Evolutionary conservation across 2,888 invertebrate species (phyloP), one percentile per base, ranked within the genome.

Genomic region (Drosophila falleni): DNA sequence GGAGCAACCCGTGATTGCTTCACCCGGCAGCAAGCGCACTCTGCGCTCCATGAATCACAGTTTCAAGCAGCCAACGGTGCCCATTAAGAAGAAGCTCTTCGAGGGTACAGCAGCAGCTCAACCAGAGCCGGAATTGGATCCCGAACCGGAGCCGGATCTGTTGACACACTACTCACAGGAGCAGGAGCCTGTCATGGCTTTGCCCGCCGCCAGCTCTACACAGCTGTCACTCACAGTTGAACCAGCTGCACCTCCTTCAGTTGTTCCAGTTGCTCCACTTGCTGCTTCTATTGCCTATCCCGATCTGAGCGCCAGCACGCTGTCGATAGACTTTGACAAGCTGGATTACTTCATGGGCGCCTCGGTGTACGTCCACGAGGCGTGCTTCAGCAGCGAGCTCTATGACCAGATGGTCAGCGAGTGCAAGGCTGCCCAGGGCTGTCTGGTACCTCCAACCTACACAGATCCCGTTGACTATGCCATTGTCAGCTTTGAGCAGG

Each of bases 391-490:
- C 16, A 92, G 92, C 1, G 93, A 93, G 11, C 93, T 93, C 46
- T 90, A 88, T 41, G 84, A 90, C 1, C 89, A 93, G 68, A 76
- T 94, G 56, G 83, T 89, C 56, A 92, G 93, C 51, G 93, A 93
- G 69, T 94, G 95, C 54, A 94, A 94, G 80, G 92, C 91, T n/a
- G 92, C 94, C 19, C 93, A 94, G 35, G 96, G 96, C 31, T 92
- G 92, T 80, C 81, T 95, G 2, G 93, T 94, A 0, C 87, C 93
- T 0, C 88, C 89, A 19, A 91, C 89, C n/a, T 94, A 93, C 54
- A 90, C 91, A 16, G 94, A 94, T 51, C 91, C 94, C 1, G 94
- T 95, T 2, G 95, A 96, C 91, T 96, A 94, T 90, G 95, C 94
- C 0, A 93, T 97, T 31, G 95, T 96, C 0, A 95, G 96, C 2